Base-by-base conservation (phyloP, 2,797 vertebrate species). In the Myotis pilosus region DNA sequence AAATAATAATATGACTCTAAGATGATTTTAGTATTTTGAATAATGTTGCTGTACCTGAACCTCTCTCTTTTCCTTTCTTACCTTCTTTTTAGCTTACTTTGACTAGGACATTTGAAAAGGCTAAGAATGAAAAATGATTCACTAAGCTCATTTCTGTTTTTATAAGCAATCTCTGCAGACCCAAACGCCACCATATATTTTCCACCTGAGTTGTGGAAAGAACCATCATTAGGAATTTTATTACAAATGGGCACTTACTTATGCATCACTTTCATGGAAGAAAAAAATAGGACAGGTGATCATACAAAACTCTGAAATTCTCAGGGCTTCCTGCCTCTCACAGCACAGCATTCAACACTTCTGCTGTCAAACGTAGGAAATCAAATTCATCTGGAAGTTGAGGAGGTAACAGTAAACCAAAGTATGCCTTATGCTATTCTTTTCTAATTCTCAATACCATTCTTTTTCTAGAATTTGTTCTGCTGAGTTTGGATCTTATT, bases 91-190 rank as follows among this genome's bases (percentile, higher is more conserved):
- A 89, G 66, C 79, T 94, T 89, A 89, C 55, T 93, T 74, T 82
- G 55, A 82, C 36, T 23, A 83, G 62, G 62, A 55, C 28, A 19
- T 53, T 76, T 41, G 91, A 94, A 96, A 96, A 89, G 23, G 17
- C 72, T 68, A 85, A 68, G 74, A 85, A 91, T 76, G 90, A 92
- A 94, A 93, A 96, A 90, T 85, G 80, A 92, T 92, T 96, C 83
- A 82, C 85, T 84, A 68, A 95, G 83, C 57, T 93, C 82, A 92
- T 96, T 93, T 95, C 94, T 93, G 79, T 80, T 95, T 94, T 94
- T 95, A 91, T 96, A 96, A 96, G 88, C 92, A 95, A 92, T 55
- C 90, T 95, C 81, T 95, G 83, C 60, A 95, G 87, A 94, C 87
- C 82, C 33, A 95, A 88, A 92, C 84, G 87, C 68, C 4, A 85